Base-by-base conservation (phyloP, 2,888 invertebrate genomes). In the Mythimna vitellina region DNA sequence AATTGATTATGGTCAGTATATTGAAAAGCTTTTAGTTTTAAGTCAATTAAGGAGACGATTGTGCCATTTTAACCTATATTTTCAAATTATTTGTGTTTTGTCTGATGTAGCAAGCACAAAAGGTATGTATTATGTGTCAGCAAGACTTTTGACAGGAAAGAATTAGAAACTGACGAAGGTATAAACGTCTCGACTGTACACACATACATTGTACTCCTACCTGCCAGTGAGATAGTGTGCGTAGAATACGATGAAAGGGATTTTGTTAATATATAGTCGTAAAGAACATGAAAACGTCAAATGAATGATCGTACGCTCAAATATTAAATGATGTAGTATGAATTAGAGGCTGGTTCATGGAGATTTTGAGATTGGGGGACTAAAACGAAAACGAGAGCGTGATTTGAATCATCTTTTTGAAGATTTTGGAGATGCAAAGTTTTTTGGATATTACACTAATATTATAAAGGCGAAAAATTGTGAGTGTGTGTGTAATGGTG, bases 281-380 rank as follows among this genome's bases (percentile, higher is more conserved):
- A 73, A 76, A 82, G 63, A 76, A 82, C 65, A 82, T 79, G 49
- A 70, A 84, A 79, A 82, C 35, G 74, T 76, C 74, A 25, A 62
- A 79, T 70, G 61, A 75, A 75, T 75, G 78, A 78, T 67, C 76
- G 65, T 70, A 66, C 56, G 65, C 69, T 84, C 29, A 54, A 78
- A 76, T 72, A 74, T 72, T 68, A 72, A 70, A 79, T 66, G 57
- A 57, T 72, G 38, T 51, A 49, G 35, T 35, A 66, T 71, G 62
- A 66, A 73, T 74, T 75, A 73, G 35, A 38, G 53, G 32, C 42
- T 76, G 67, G 69, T 66, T 80, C 62, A 65, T 58, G 32, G 25
- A 32, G 49, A 53, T 66, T 60, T 38, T 32, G 1, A 22, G 38
- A 66, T 51, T 69, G 9, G 12, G 14, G 6, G 17, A 46, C 46